Evolutionary conservation across 2,797 vertebrate species (phyloP).

Genomic region (Chelmon rostratus): DNA sequence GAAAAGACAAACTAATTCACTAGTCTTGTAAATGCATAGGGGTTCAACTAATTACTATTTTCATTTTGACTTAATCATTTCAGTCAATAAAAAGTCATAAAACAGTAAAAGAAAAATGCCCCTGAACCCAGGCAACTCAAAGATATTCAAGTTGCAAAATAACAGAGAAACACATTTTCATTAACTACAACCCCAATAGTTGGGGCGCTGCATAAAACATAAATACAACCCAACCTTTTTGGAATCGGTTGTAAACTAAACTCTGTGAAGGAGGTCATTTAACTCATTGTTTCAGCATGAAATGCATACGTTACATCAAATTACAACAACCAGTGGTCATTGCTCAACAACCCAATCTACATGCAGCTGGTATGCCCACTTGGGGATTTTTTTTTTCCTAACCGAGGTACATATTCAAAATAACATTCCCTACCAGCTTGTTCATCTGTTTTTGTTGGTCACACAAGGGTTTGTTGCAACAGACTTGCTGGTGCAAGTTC

Average conservation of each 20-base stretch:
- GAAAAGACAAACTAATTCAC: not conserved
- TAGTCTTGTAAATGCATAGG: not conserved
- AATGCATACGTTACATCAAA: not conserved
- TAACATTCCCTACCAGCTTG: not conserved
- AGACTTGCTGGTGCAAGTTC: slow-evolving; percentile 2
- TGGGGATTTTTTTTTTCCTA: not conserved
- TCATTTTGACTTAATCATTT: not conserved
- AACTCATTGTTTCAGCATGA: not conserved
- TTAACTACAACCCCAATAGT: too few species aligned
- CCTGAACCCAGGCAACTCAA: too few species aligned
- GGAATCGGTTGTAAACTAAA: not conserved
- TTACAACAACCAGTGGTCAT: not conserved
- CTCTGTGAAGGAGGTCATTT: too few species aligned
- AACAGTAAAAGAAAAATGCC: not conserved
- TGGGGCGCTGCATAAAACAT: too few species aligned
- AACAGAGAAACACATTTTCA: not conserved
- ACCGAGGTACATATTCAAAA: not conserved
- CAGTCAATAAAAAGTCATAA: not conserved
- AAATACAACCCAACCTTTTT: too few species aligned
- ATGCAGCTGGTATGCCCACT: not conserved
- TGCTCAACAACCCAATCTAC: not conserved
- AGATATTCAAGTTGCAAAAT: not conserved
- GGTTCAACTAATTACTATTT: not conserved
- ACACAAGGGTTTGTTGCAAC: not conserved
- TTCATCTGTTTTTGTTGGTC: not conserved